phyloP scores from a whole-genome alignment of 2,888 invertebrate genomes.

The Osmoderma eremita region DNA sequence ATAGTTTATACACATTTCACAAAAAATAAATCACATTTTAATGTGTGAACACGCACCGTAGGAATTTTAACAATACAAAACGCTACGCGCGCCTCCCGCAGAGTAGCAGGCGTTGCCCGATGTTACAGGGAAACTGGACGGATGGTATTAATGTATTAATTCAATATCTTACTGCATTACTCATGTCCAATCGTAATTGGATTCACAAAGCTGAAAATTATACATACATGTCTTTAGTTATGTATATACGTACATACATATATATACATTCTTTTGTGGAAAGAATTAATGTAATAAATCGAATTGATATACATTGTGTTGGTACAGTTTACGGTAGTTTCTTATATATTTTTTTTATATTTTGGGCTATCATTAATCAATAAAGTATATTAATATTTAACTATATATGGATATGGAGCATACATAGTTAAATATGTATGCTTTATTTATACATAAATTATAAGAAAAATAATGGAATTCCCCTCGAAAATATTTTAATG shows the following conservation, averaged over 20 bases:
- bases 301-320: too few species aligned
- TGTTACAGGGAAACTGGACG: conserved; percentile 20
- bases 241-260: too few species aligned
- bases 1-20: background rate
- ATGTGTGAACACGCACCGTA: background rate
- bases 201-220: conserved; percentile 17
- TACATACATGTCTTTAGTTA: background rate
- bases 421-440: background rate
- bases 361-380: too few species aligned
- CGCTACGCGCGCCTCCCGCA: conserved; percentile 18
- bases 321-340: too few species aligned
- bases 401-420: too few species aligned
- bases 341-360: too few species aligned
- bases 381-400: too few species aligned
- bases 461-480: too few species aligned
- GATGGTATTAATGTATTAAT: background rate
- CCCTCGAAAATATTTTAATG: too few species aligned
- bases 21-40: conserved; percentile 11
- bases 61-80: background rate
- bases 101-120: conserved; percentile 29
- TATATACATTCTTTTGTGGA: too few species aligned
- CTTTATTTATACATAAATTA: background rate
- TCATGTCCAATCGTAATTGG: conserved; percentile 22
- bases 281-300: too few species aligned
- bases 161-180: conserved; percentile 30